Evolutionary conservation across 2,888 invertebrate genomes (phyloP).

Genomic region (Pemphredon lugubris): DNA sequence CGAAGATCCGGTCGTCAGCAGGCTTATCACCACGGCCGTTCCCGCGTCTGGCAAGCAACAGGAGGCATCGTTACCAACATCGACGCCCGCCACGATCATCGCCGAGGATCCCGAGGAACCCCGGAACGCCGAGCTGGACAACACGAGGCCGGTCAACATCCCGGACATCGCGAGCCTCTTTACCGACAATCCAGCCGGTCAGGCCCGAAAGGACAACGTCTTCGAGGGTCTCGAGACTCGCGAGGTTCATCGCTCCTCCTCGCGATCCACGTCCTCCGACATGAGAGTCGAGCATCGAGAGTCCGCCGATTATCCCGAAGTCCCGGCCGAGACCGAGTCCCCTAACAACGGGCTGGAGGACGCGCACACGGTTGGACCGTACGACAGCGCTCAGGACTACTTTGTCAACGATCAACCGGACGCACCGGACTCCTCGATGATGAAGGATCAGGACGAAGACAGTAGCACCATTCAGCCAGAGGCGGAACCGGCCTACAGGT

Average conservation of each 20-base stretch:
- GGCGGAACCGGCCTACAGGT: constrained; percentile 79
- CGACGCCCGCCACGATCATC: constrained; percentile 81
- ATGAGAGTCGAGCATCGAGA: constrained; percentile 69
- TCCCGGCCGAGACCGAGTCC: constrained; percentile 62
- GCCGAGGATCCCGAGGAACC: constrained; percentile 74
- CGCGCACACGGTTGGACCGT: constrained; percentile 84
- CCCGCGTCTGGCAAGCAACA: constrained; percentile 68
- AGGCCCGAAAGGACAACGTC: constrained; percentile 71
- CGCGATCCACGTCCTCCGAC: constrained; percentile 58
- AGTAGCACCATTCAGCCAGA: constrained; percentile 78
- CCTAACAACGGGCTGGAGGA: constrained; percentile 73
- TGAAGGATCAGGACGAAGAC: constrained; percentile 76
- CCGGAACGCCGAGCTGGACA: constrained; percentile 81
- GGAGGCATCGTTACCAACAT: constrained; percentile 83
- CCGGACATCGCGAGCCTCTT: constrained; percentile 85
- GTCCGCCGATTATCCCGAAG: constrained; percentile 59
- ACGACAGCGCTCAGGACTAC: constrained; percentile 82
- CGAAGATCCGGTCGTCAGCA: constrained; percentile 73
- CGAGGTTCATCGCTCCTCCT: constrained; percentile 70
- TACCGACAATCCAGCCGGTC: constrained; percentile 81
- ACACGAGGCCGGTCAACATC: constrained; percentile 82
- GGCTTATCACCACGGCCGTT: constrained; percentile 68
- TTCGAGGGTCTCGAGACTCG: constrained; percentile 77
- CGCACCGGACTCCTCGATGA: constrained; percentile 49
- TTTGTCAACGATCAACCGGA: constrained; percentile 81